Base-by-base conservation (phyloP, 2,113 vertebrate genomes). In the Albula glossodonta region DNA sequence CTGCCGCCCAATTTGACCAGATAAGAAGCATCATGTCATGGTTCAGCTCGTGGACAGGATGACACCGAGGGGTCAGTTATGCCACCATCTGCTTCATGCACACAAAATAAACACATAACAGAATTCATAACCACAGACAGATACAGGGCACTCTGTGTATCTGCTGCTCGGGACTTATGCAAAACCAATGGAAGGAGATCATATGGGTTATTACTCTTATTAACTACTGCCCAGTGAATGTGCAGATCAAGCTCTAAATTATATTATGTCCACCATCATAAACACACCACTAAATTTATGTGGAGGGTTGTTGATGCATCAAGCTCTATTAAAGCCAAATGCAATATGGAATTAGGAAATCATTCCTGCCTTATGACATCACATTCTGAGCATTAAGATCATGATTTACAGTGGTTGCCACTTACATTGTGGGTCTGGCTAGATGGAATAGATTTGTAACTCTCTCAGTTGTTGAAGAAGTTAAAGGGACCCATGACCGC, bases 11-110 rank as follows among this genome's bases (percentile, higher is more conserved):
- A 91, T 95, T 94, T 93, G 92, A 94, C 92, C 93, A 94, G 94
- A 95, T 95, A 95, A 95, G 93, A 91, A 88, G 88, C 89, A 87
- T 91, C 91, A 87, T 11, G 84, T 91, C 90, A 91, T 78, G 93
- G 94, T 94, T 95, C 94, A 95, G 90, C 91, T 91, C 86, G 84
- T 91, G 93, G 93, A 95, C 94, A 96, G 95, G 93, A 95, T 93
- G 91, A 91, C 91, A 92, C 87, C 1, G 87, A 91, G 92, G 89
- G 94, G 93, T 95, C 94, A 94, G 90, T 57, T 81, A 74, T 86
- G 92, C 92, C 91, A 91, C 93, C 93, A 93, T 92, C 92, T 91
- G 91, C 88, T 91, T 90, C 88, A 87, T 50, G 49, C 85, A 88
- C 84, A 85, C 87, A 91, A 89, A 89, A 91, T 87, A 93, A 79